Evolutionary conservation across 2,113 vertebrate genomes (phyloP), one percentile per base, ranked within the genome.

Genomic region (Emydocephalus ijimae): DNA sequence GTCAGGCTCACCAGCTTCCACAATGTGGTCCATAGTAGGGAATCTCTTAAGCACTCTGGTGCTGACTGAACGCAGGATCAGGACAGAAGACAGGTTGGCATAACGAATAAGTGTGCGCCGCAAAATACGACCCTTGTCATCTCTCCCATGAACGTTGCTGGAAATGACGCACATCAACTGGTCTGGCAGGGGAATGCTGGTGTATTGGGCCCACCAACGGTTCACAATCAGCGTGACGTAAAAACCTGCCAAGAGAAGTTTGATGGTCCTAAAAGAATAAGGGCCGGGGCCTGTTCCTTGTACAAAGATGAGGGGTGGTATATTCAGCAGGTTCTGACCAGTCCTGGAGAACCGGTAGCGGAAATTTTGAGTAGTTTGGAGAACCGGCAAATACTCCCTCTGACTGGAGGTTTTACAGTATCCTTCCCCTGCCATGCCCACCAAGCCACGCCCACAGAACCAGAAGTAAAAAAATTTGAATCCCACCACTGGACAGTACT

Each of bases 161-260:
- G 98, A 98, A 89, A 99, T 98, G 94, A 98, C 96, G 89, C 98
- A 98, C 99, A 99, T 99, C 93, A 99, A 97, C 97, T 99, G 98
- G 95, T 99, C 98, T 0, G 98, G 99, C 95, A 99, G 97, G 0
- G 98, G 99, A 95, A 99, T 99, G 96, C 98, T 99, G 50, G 98
- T 99, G 96, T 99, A 99, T 95, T 99, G 98, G 74, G 97, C 98
- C 98, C 99, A 99, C 99, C 98, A 99, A 3, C 98, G 97, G 90
- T 98, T 98, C 94, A 99, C 98, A 0, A 99, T 98, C 96, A 98
- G 94, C 1, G 97, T 98, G 89, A 99, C 98, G 0, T 99, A 99
- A 96, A 99, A 99, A 88, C 98, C 98, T 99, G 43, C 45, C 52
- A 74, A 89, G 69, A 59, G 7, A 74, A 4, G 12, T 12, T n/a